Evolutionary conservation across 2,888 invertebrate species (phyloP), one percentile per base, ranked within the genome.

Genomic region (Agrotis ipsilon): DNA sequence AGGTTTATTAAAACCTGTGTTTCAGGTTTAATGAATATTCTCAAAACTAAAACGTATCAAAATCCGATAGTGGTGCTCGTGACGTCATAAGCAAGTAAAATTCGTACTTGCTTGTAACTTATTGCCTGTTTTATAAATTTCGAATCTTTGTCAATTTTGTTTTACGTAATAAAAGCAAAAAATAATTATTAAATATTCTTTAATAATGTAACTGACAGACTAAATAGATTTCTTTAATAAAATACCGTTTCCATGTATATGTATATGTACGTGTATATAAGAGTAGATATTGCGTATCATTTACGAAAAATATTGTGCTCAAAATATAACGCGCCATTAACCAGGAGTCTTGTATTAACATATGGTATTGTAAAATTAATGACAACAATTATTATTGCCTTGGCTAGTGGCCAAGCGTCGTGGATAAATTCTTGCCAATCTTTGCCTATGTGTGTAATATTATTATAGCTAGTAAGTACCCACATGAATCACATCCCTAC

Each of bases 351-450:
- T 78, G 62, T 69, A 72, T 75, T 73, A 71, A 71, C 72, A 69
- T 82, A 76, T 64, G 59, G 63, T 73, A 64, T 81, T 83, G 78
- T 80, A 64, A 83, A 81, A 82, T 84, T 71, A 78, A 82, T 78
- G 78, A 73, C 72, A 71, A 60, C 75, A 73, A 80, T 77, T 78
- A 83, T 75, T 81, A 78, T 63, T 18, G 58, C 57, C 55, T 64
- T 81, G 82, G 84, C 81, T 64, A 52, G 59, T 59, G 43, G 81
- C 82, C 82, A 81, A 83, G 70, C 68, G 65, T 68, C 65, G 62
- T 58, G 71, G 14, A 74, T 78, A 82, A 74, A 83, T 81, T 83
- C 60, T 70, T 81, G 66, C 60, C 70, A 72, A 80, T 72, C 57
- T 83, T 76, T 80, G 66, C 59, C 7, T 57, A 73, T 66, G 21